Evolutionary conservation across 2,797 vertebrate genomes (phyloP), one percentile per base, ranked within the genome.

Genomic region (Acrocephalus scirpaceus): DNA sequence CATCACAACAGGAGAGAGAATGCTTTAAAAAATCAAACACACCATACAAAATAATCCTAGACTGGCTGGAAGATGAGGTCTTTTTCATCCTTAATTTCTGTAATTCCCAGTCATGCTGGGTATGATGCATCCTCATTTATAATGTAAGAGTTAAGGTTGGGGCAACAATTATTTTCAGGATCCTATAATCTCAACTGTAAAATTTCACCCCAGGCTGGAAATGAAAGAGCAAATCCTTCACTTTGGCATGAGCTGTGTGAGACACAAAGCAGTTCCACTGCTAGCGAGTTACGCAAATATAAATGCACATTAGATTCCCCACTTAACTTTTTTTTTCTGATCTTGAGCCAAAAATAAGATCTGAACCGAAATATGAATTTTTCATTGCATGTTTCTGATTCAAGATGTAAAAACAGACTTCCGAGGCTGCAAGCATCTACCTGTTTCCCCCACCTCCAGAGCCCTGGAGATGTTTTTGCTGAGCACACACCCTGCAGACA

Each of bases 121-220:
- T 93, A 90, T 93, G 95, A 96, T 96, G 94, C 92, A 83, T 86
- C 95, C 92, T 96, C 91, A 96, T 97, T 96, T 97, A 97, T 97
- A 96, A 97, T 95, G 96, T 91, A 94, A 65, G 93, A 96, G 94
- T 94, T 96, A 96, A 95, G 74, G 93, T 71, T 96, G 92, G 96
- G 94, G 94, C 96, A 97, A 97, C 95, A 97, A 97, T 97, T 97
- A 96, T 97, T 97, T 97, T 90, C 95, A 96, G 95, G 93, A 96
- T 97, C 92, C 93, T 93, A 96, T 97, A 96, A 97, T 97, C 96
- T 96, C 91, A 94, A 95, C 95, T 97, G 97, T 94, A 95, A 96
- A 97, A 97, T 96, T 96, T 97, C 96, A 96, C 97, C 96, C 94
- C 91, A 79, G 96, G 96, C 96, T 97, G 95, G 93, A 96, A 97